Evolutionary conservation across 2,888 invertebrate genomes (phyloP).

Genomic region (Campaea margaritaria): DNA sequence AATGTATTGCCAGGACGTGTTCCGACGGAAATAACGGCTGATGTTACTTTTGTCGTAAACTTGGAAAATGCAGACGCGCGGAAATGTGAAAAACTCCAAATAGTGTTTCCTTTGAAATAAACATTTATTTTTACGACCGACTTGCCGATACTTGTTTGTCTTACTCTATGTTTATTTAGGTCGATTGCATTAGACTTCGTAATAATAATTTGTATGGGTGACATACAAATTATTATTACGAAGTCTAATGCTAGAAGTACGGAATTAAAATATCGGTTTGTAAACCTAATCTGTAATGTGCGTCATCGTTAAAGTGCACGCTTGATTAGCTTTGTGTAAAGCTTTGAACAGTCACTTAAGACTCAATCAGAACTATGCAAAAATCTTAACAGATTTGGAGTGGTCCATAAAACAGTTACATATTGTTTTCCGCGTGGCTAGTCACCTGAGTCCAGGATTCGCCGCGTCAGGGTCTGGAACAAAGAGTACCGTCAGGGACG

Average conservation of each 20-base stretch:
- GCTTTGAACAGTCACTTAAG: background rate
- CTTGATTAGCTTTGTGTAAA: background rate
- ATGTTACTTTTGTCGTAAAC: constrained; percentile 23
- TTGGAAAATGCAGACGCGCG: constrained; percentile 17
- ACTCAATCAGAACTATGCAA: background rate
- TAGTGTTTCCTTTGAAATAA: constrained; percentile 17
- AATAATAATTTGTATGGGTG: background rate
- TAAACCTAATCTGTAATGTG: background rate
- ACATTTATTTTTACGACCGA: constrained; percentile 5
- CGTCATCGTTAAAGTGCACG: background rate
- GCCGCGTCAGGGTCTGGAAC: constrained; percentile 66
- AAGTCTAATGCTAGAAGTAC: background rate
- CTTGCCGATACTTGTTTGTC: background rate
- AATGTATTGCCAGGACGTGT: constrained; percentile 28
- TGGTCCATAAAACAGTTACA: constrained; percentile 11
- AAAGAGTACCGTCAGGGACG: constrained; percentile 73
- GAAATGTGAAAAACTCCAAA: constrained; percentile 24
- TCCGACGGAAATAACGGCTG: constrained; percentile 19
- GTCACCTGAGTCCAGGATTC: constrained; percentile 70
- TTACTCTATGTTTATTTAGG: background rate
- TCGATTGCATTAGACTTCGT: background rate
- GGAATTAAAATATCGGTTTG: background rate
- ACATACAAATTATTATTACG: background rate
- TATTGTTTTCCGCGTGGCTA: constrained; percentile 64
- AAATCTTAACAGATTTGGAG: constrained; percentile 7